These are phyloP conservation scores for Gari tellinella DNA, from an alignment of 2,888 invertebrate species.

Conservation along the genomic window DNA sequence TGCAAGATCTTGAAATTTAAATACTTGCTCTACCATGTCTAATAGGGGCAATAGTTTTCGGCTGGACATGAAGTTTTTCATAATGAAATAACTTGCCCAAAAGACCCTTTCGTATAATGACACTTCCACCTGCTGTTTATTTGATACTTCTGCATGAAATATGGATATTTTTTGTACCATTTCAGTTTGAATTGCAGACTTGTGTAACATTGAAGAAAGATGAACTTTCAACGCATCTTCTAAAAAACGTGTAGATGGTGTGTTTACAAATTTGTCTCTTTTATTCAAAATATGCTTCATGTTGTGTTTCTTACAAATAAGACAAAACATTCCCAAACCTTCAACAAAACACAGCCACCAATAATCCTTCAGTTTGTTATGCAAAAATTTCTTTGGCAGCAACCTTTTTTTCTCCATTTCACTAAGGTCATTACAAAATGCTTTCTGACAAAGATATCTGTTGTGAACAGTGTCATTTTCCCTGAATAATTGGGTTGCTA, in stretches of 20 bases:
- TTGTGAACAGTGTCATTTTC: slow-evolving; percentile 2
- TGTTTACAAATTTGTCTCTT: slow-evolving; percentile 10
- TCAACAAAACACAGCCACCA: slow-evolving; percentile 37
- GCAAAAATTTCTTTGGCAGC: slow-evolving; percentile 9
- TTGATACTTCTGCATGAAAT: slow-evolving; percentile 18
- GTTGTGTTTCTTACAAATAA: slow-evolving; percentile 20
- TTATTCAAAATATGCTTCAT: slow-evolving; percentile 26
- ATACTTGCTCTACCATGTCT: slow-evolving; percentile 20
- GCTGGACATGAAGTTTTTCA: slow-evolving; percentile 36
- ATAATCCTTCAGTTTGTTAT: neutral
- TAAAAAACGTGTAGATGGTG: slow-evolving; percentile 11
- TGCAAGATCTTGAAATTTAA: slow-evolving; percentile 21
- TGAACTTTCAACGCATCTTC: slow-evolving; percentile 15
- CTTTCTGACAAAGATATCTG: neutral
- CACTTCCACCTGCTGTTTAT: slow-evolving; percentile 17
- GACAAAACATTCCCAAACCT: slow-evolving; percentile 24
- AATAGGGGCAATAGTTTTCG: slow-evolving; percentile 21
- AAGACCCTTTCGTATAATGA: slow-evolving; percentile 9
- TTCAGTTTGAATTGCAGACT: slow-evolving; percentile 10
- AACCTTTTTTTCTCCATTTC: neutral
- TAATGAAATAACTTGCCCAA: slow-evolving; percentile 31
- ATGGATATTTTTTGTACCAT: slow-evolving; percentile 15
- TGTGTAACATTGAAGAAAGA: neutral
- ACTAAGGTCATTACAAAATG: neutral
- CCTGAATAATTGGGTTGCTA: neutral